Evolutionary conservation across 2,113 vertebrate species (phyloP), one percentile per base, ranked within the genome.

Genomic region (Prionailurus viverrinus): DNA sequence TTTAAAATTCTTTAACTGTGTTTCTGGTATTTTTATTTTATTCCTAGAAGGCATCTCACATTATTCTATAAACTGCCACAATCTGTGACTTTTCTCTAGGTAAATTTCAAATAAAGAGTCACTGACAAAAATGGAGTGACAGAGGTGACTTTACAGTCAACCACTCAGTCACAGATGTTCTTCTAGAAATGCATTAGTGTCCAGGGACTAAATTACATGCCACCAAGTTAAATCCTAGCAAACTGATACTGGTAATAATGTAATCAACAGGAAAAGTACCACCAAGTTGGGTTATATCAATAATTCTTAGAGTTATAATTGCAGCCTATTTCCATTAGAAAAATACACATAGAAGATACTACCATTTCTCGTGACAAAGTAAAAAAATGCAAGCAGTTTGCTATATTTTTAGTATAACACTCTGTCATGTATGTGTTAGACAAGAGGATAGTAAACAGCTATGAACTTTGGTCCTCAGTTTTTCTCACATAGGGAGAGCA

Each of bases 381-480:
- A 0, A 2, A 84, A 90, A 66, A 96, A 89, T 45, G 0, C 39
- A 94, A 80, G 66, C 65, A 86, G 41, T 68, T 76, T 94, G 41
- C 15, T 80, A 18, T 97, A 95, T 96, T 97, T 97, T 97, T 96
- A 97, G 92, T 94, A 33, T 83, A 96, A 97, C 63, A 89, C 74
- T 92, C 80, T 95, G 93, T 96, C 89, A 96, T 92, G 94, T 36
- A 58, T 90, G 65, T 97, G 91, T 96, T 97, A 95, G 91, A 93
- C 97, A 98, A 97, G 82, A 95, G 79, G 36, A 92, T 23, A 93
- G 93, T 88, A 98, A 97, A 98, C 93, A 98, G 55, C 74, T 90
- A 89, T 94, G 89, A 97, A 98, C 97, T 98, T 97, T 97, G 95
- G 71, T 95, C 85, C 10, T 80, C 14, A 86, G 83, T 78, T 97